Evolutionary conservation across 2,113 vertebrate species (phyloP), one percentile per base, ranked within the genome.

Genomic region (Furnarius figulus): DNA sequence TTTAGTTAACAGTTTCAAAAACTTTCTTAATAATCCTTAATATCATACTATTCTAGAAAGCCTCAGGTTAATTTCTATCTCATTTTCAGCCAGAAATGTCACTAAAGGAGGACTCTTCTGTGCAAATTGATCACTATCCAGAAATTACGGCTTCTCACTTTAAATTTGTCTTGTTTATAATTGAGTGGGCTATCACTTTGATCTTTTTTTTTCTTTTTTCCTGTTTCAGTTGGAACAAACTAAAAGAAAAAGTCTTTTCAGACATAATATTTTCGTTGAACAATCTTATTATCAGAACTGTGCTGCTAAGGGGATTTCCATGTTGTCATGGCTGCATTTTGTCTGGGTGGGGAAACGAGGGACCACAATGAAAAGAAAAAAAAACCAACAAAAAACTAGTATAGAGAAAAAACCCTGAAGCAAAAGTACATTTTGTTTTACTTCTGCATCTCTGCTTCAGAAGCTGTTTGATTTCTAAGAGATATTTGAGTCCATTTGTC

Each of bases 101-200:
- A 78, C n/a, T 78, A 68, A 72, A 75, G 22, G 21, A 92, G 31
- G 28, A 14, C 8, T 81, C 28, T 88, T 13, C 56, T 67, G 12
- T 56, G 68, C 30, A 81, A 86, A 78, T 12, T 52, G n/a, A 75
- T 88, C 0, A 2, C 14, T 71, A 27, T 46, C 18, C 1, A 25
- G 73, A 95, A 91, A 95, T 66, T 5, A 87, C 63, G 95, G 52
- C 49, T 65, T 93, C 44, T 94, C 73, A 70, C 93, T 95, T 97
- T 96, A 96, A 97, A 94, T 93, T 90, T 90, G 15, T 77, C 93
- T 88, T 96, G 94, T 97, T 97, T 95, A 91, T 89, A 87, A 96
- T 96, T 95, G 87, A 95, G 91, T 95, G 94, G 97, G 96, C 92
- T 95, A 92, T 96, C 94, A 56, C 55, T 95, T 93, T 85, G 79